Evolutionary conservation across 1,140 invertebrate species (phyloP).

Genomic region (Phocides pigmalion): DNA sequence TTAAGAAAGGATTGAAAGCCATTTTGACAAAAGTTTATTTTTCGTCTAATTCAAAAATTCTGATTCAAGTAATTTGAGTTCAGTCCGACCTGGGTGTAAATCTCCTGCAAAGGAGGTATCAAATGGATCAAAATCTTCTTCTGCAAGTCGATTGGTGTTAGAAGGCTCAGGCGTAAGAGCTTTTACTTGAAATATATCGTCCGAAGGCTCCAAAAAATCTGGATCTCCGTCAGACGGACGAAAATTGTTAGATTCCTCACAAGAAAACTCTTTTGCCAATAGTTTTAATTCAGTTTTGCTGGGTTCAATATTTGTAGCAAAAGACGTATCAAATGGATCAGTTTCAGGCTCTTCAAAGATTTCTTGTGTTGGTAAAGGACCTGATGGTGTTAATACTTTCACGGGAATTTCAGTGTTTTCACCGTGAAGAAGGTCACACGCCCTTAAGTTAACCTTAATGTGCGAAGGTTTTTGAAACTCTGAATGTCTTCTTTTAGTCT

Average conservation of each 20-base stretch:
- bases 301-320: conserved; percentile 87
- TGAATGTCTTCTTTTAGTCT: conserved; percentile 74
- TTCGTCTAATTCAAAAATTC: conserved; percentile 85
- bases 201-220: conserved; percentile 84
- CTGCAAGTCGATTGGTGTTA: conserved; percentile 65
- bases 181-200: conserved; percentile 87
- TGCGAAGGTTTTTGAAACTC: conserved; percentile 65
- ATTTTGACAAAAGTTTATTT: conserved; percentile 61
- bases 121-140: conserved; percentile 88
- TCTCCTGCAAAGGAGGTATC: conserved; percentile 91
- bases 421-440: conserved; percentile 85
- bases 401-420: conserved; percentile 84
- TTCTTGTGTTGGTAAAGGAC: conserved; percentile 65
- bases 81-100: conserved; percentile 90
- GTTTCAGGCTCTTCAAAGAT: conserved; percentile 73
- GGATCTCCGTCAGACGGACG: conserved; percentile 47
- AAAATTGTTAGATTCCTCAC: conserved; percentile 67
- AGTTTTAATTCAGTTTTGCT: conserved; percentile 90
- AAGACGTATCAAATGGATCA: conserved; percentile 94
- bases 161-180: conserved; percentile 86
- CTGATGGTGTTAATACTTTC: conserved; percentile 85
- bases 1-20: conserved; percentile 91
- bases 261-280: conserved; percentile 88
- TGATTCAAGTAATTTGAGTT: conserved; percentile 90
- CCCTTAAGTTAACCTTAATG: conserved; percentile 50